Conservation (phyloP, 2,888 invertebrate genomes). For the Pantelozetes paolii region DNA sequence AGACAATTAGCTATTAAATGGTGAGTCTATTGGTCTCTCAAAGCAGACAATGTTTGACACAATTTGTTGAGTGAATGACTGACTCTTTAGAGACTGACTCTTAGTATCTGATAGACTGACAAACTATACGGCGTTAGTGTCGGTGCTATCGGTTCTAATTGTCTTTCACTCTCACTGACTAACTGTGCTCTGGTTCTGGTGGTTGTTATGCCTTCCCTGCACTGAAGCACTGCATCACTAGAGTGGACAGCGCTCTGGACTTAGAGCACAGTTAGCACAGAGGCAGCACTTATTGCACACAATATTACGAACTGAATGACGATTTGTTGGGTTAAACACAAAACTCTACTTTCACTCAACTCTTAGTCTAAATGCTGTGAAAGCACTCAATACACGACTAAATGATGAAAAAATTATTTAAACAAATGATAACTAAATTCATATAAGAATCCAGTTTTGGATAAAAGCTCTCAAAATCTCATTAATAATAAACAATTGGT, state of each 20-base stretch:
- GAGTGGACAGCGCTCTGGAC: conserved; percentile 23
- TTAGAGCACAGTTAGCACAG: conserved; percentile 7
- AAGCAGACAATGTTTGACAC: conserved; percentile 6
- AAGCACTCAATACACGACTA: background rate
- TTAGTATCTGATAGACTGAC: conserved; percentile 12
- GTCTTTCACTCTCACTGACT: background rate
- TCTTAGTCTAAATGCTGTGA: background rate
- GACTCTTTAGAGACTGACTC: background rate
- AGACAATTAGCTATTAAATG: conserved; percentile 46
- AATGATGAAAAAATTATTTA: background rate
- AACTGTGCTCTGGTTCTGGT: background rate
- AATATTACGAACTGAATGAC: conserved; percentile 10
- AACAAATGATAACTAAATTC: too few relatives aligned
- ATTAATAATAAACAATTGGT: background rate
- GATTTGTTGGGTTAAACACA: conserved; percentile 5
- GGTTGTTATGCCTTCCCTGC: background rate
- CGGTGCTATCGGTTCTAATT: background rate
- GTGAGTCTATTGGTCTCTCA: conserved; percentile 33
- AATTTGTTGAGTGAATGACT: conserved; percentile 25
- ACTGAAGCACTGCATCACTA: background rate
- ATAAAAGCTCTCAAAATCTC: too few relatives aligned
- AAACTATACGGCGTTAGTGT: conserved; percentile 34
- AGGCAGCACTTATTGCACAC: conserved; percentile 17
- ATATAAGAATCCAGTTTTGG: too few relatives aligned
- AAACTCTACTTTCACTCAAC: conserved; percentile 5